Percentiles rank a stretch among this genome's conserved stretches.
Evolutionary conservation across 2,113 vertebrate species (phyloP).

Genomic region (Callaeas wilsoni): DNA sequence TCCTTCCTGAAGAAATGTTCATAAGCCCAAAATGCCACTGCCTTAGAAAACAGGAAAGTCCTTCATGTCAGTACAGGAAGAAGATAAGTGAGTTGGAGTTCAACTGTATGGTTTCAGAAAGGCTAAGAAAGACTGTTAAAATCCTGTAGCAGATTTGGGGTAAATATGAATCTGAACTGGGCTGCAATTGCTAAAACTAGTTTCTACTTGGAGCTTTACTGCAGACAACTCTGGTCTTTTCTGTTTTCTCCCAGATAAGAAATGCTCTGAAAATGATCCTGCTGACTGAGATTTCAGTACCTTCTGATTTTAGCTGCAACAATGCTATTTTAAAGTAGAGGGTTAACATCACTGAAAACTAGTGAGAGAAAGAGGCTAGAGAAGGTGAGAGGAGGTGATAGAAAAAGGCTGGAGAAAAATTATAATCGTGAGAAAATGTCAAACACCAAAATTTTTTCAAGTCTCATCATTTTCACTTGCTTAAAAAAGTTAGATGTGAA

Average conservation of each 20-base stretch:
- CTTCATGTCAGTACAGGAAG: not conserved
- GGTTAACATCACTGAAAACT: not conserved
- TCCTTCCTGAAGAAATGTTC: not conserved
- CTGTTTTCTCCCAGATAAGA: not conserved
- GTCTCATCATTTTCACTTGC: not conserved
- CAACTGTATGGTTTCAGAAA: not conserved
- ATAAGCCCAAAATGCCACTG: not conserved
- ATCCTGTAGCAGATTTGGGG: not conserved
- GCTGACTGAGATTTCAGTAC: constrained; percentile 3
- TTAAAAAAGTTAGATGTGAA: not conserved
- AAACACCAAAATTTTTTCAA: not conserved
- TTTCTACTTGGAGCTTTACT: not conserved
- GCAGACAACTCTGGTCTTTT: not conserved
- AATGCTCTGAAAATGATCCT: not conserved
- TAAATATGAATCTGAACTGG: not conserved
- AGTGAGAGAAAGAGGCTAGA: not conserved
- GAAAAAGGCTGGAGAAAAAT: not conserved
- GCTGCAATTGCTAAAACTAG: not conserved
- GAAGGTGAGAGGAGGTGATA: not conserved
- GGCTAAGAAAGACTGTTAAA: not conserved
- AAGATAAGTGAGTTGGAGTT: not conserved
- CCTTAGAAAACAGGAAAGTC: not conserved
- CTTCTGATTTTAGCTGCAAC: constrained; percentile 14
- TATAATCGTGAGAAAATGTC: not conserved
- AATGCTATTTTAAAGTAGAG: not conserved